Percentiles rank a stretch among this genome's conserved stretches.
phyloP scores from a whole-genome alignment of 2,113 vertebrate species.

The Capreolus pygargus region DNA sequence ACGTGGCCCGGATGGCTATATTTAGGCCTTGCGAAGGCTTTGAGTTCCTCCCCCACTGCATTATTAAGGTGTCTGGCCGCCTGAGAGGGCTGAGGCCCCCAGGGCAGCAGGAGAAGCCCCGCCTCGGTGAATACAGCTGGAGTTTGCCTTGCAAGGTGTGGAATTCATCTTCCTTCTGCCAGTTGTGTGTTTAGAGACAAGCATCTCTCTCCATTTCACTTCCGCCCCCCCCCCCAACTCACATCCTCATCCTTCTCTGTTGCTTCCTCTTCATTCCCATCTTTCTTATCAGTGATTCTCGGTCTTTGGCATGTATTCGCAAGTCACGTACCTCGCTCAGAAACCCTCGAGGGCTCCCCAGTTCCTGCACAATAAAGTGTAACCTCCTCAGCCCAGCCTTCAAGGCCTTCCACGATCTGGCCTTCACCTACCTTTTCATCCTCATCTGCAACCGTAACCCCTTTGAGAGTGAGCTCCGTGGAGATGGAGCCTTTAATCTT shows the following conservation, averaged over 20 bases:
- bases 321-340: background rate
- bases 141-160: background rate
- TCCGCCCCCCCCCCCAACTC: background rate
- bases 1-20: background rate
- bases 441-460: background rate
- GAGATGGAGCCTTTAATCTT: background rate
- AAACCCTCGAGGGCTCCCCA: background rate
- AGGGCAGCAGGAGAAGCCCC: background rate
- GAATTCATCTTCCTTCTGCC: slow-evolving; percentile 53
- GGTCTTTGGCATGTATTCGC: background rate
- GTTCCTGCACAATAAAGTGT: background rate
- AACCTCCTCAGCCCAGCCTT: background rate
- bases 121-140: slow-evolving; percentile 42
- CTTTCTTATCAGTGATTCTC: background rate
- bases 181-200: slow-evolving; percentile 52
- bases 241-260: accelerated
- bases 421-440: background rate
- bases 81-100: background rate
- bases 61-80: slow-evolving; percentile 27
- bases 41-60: background rate
- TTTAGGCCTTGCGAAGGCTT: slow-evolving; percentile 1
- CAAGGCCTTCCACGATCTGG: background rate
- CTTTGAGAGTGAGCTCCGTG: background rate
- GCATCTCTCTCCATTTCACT: background rate
- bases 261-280: background rate